These are phyloP conservation scores for Chelonus formosanus DNA, from an alignment of 2,888 invertebrate genomes.

Conservation along the genomic window DNA sequence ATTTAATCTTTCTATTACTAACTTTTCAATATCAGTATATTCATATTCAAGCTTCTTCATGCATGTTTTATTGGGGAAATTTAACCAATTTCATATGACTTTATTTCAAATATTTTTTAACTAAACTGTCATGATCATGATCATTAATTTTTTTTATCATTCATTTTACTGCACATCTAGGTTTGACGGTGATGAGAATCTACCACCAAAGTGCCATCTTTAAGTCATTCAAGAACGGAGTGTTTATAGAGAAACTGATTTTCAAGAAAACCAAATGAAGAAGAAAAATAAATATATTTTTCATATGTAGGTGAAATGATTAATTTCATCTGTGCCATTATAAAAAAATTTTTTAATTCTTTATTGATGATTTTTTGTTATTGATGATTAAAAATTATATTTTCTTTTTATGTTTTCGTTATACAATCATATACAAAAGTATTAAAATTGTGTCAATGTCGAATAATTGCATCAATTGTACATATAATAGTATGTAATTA, in stretches of 20 bases:
- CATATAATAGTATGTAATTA: slow-evolving; percentile 45
- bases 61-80: too few species aligned
- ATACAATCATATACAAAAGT: slow-evolving; percentile 9
- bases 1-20: too few species aligned
- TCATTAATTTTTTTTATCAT: slow-evolving; percentile 28
- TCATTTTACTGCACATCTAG: slow-evolving; percentile 53
- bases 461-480: slow-evolving; percentile 25
- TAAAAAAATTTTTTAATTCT: background rate
- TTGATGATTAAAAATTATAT: too few species aligned
- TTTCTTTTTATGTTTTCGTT: background rate
- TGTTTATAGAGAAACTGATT: too few species aligned
- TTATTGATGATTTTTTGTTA: background rate
- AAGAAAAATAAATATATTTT: background rate
- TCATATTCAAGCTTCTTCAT: too few species aligned
- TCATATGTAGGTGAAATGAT: too few species aligned
- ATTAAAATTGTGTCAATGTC: slow-evolving; percentile 30
- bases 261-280: background rate
- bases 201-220: slow-evolving; percentile 55
- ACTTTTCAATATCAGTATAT: too few species aligned
- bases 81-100: background rate
- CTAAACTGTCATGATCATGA: background rate
- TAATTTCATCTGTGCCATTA: background rate
- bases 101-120: background rate
- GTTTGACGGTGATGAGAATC: slow-evolving; percentile 48
- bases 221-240: slow-evolving; percentile 42